phyloP scores from a whole-genome alignment of 2,888 invertebrate species.

The Allophyes oxyacanthae region DNA sequence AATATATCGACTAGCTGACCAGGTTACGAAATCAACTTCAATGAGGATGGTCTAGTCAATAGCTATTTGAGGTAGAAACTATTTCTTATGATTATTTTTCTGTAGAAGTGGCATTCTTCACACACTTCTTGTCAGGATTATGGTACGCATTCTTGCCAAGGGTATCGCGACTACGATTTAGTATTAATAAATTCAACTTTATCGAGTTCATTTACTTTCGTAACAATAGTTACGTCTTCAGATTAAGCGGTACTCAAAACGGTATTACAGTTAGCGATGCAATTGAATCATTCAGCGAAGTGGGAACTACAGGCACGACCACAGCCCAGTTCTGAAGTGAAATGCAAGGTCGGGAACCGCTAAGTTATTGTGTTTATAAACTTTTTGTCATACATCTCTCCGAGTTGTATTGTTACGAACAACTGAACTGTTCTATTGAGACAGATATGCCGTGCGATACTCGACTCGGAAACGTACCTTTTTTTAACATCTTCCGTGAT shows the following conservation, averaged over 20 bases:
- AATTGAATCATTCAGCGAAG: constrained; percentile 75
- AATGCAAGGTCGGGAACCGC: constrained; percentile 81
- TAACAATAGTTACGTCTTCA: constrained; percentile 71
- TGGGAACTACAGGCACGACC: constrained; percentile 79
- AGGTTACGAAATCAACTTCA: too few relatives aligned
- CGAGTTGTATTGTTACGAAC: constrained; percentile 76
- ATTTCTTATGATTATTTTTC: too few relatives aligned
- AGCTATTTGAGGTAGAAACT: too few relatives aligned
- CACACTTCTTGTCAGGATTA: too few relatives aligned
- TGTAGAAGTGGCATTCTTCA: too few relatives aligned
- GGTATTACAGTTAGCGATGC: constrained; percentile 79
- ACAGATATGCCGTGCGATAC: constrained; percentile 83
- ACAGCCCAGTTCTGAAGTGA: constrained; percentile 80
- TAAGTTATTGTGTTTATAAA: constrained; percentile 78
- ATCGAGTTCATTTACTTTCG: constrained; percentile 61
- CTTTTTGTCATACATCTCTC: constrained; percentile 84
- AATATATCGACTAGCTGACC: too few relatives aligned
- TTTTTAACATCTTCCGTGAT: constrained; percentile 76
- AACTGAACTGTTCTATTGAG: constrained; percentile 80
- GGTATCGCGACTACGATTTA: constrained; percentile 25
- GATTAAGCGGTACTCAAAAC: constrained; percentile 80
- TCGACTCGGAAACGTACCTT: constrained; percentile 69
- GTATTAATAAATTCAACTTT: constrained; percentile 47
- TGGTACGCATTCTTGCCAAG: too few relatives aligned
- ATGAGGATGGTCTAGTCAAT: too few relatives aligned